Conservation (phyloP, 1,140 invertebrate genomes). For the Alviniconcha marisindica region DNA sequence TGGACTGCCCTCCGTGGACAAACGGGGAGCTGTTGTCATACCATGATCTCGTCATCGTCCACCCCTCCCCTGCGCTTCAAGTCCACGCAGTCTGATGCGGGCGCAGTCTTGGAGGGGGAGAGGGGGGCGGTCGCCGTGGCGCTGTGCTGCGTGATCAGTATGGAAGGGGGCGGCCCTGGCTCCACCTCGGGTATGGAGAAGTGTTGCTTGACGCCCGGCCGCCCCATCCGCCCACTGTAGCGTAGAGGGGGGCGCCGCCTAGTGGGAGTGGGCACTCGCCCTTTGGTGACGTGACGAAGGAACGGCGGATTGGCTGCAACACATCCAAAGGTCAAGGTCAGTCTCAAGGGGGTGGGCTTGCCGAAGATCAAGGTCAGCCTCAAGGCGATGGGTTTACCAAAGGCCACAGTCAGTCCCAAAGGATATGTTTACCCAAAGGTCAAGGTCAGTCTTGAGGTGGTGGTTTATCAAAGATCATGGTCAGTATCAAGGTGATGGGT, state of each 20-base stretch:
- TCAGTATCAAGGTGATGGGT: no score
- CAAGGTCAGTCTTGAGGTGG: no score
- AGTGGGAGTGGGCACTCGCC: slow-evolving; percentile 45
- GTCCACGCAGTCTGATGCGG: slow-evolving; percentile 36
- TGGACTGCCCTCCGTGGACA: no score
- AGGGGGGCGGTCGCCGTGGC: not conserved
- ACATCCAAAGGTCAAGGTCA: slow-evolving; percentile 26
- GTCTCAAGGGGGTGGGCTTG: no score
- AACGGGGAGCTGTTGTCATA: slow-evolving; percentile 35
- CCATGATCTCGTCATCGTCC: slow-evolving; percentile 57
- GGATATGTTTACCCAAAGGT: no score
- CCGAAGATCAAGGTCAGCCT: no score
- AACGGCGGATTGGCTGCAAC: slow-evolving; percentile 44
- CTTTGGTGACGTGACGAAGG: slow-evolving; percentile 56
- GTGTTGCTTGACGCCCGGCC: no score
- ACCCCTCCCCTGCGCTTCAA: not conserved
- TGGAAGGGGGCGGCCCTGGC: not conserved
- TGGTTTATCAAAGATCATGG: no score
- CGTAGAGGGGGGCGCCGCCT: slow-evolving; percentile 36
- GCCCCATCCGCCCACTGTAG: not conserved
- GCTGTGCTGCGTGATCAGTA: not conserved
- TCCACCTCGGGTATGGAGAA: not conserved
- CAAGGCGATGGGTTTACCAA: no score
- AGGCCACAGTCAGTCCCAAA: no score
- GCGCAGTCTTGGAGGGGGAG: slow-evolving; percentile 21